Evolutionary conservation across 2,888 invertebrate species (phyloP).

Genomic region (Cataglyphis albicans): DNA sequence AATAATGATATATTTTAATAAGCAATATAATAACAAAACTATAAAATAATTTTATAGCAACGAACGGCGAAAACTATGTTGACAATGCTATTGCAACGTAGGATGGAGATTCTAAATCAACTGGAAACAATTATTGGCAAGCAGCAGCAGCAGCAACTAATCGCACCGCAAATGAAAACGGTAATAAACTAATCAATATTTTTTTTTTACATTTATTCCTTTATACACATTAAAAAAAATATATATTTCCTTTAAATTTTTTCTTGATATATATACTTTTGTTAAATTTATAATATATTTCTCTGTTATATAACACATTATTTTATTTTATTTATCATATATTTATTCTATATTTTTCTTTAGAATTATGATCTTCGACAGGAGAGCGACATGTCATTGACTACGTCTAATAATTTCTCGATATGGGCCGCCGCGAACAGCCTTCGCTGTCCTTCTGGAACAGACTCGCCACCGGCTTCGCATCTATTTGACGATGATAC

Average conservation of each 20-base stretch:
- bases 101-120: conserved; percentile 88
- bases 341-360: conserved; percentile 42
- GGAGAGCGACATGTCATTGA: conserved; percentile 67
- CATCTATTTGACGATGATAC: conserved; percentile 89
- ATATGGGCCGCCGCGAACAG: conserved; percentile 81
- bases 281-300: neutral
- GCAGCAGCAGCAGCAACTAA: conserved; percentile 68
- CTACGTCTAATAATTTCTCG: conserved; percentile 80
- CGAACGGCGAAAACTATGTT: conserved; percentile 86
- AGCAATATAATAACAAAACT: neutral
- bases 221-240: neutral
- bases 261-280: neutral
- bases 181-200: conserved; percentile 66
- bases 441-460: conserved; percentile 34
- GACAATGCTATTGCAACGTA: conserved; percentile 88
- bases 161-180: conserved; percentile 79
- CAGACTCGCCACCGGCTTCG: conserved; percentile 84
- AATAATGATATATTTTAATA: conserved; percentile 1
- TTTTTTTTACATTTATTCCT: neutral
- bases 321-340: conserved; percentile 1
- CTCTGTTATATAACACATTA: conserved; percentile 2
- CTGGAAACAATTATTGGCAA: conserved; percentile 88
- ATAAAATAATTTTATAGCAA: conserved; percentile 74
- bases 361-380: conserved; percentile 81
- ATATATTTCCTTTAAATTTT: neutral